phyloP scores from a whole-genome alignment of 2,113 vertebrate genomes.

The Heptranchias perlo region DNA sequence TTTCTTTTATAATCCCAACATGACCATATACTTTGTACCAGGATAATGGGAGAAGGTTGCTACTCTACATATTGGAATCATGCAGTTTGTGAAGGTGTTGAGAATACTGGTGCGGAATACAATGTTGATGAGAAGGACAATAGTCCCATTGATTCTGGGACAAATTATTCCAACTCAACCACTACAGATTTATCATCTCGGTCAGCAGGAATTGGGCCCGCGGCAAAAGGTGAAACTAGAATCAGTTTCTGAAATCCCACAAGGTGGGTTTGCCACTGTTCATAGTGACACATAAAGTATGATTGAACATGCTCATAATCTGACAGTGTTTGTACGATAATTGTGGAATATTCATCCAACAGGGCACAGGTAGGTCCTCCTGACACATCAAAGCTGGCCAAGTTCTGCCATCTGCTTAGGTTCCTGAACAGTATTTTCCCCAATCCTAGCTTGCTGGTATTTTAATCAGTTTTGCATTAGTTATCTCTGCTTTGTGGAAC shows the following conservation, averaged over 20 bases:
- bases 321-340: not conserved
- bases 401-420: not conserved
- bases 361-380: not conserved
- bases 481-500: too few species aligned
- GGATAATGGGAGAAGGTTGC: not conserved
- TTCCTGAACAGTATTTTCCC: not conserved
- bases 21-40: not conserved
- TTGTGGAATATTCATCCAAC: not conserved
- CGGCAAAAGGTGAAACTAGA: not conserved
- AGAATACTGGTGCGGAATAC: not conserved
- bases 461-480: too few species aligned
- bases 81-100: not conserved
- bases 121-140: not conserved
- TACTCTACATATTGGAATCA: not conserved
- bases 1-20: not conserved
- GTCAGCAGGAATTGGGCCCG: not conserved
- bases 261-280: not conserved
- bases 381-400: not conserved
- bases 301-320: not conserved
- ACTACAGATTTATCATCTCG: not conserved
- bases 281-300: not conserved
- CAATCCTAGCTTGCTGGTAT: not conserved
- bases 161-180: not conserved
- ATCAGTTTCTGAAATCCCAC: not conserved
- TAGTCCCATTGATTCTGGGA: not conserved